Percentiles rank a stretch among this genome's conserved stretches.
These are phyloP conservation scores for Anguilla anguilla DNA, from an alignment of 2,797 vertebrate species.

Conservation along the genomic window DNA sequence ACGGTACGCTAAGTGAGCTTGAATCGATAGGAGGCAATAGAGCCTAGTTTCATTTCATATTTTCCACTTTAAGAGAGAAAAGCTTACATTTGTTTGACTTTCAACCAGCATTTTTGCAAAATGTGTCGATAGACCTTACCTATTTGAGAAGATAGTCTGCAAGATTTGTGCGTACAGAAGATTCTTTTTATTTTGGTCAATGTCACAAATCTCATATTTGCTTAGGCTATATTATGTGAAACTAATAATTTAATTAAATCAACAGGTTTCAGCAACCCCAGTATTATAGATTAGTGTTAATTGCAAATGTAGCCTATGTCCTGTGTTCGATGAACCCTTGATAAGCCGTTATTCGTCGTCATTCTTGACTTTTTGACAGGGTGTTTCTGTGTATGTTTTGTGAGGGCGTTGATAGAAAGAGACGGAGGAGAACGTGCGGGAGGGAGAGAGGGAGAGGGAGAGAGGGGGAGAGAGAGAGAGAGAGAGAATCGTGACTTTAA, in stretches of 20 bases:
- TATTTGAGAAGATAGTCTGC: too few relatives aligned
- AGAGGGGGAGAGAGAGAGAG: neutral
- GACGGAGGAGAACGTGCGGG: neutral
- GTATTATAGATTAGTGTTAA: neutral
- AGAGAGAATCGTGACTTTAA: constrained; percentile 18
- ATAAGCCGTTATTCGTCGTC: neutral
- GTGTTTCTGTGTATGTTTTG: neutral
- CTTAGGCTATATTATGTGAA: neutral
- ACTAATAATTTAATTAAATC: neutral
- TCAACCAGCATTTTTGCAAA: too few relatives aligned
- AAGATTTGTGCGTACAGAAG: too few relatives aligned
- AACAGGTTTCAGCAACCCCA: neutral
- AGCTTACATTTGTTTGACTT: neutral
- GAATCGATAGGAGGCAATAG: neutral
- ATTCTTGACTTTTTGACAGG: neutral
- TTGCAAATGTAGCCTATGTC: neutral
- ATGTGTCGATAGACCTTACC: too few relatives aligned
- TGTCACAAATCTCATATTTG: too few relatives aligned
- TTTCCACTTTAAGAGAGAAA: neutral
- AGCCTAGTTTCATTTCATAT: neutral
- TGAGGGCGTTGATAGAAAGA: neutral
- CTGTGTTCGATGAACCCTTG: neutral
- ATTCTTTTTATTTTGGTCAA: too few relatives aligned
- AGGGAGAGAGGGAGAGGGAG: neutral
- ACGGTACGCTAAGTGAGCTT: neutral